Evolutionary conservation across 1,140 invertebrate species (phyloP).

Genomic region (Drosophila erecta): DNA sequence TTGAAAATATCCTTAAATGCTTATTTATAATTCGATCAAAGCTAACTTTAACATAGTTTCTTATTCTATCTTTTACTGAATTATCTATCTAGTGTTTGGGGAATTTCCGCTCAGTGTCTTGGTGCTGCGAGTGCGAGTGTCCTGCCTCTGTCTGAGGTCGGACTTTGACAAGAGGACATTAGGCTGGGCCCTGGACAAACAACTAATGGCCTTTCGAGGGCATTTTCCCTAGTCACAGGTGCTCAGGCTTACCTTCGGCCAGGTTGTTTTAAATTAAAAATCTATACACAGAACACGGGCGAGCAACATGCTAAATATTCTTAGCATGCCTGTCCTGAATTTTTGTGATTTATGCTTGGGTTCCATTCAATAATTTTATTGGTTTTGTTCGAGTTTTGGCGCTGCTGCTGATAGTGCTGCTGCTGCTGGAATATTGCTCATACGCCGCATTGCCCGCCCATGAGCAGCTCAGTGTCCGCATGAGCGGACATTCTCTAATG

Average conservation of each 20-base stretch:
- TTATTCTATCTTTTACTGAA: too few species aligned
- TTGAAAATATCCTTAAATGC: background rate
- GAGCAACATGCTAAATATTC: constrained; percentile 41
- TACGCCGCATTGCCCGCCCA: constrained; percentile 60
- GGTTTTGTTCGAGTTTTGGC: constrained; percentile 51
- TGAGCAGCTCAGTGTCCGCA: constrained; percentile 41
- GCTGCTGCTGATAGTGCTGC: constrained; percentile 22
- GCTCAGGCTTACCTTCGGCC: constrained; percentile 43
- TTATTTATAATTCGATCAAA: too few species aligned
- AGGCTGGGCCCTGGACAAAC: constrained; percentile 71
- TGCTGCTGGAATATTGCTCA: constrained; percentile 57
- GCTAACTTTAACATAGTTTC: too few species aligned
- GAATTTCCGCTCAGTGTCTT: constrained; percentile 3
- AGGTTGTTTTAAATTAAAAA: constrained; percentile 81
- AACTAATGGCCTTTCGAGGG: constrained; percentile 80
- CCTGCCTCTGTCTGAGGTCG: constrained; percentile 25
- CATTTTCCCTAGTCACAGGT: constrained; percentile 66
- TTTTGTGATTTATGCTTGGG: constrained; percentile 46
- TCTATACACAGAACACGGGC: constrained; percentile 50
- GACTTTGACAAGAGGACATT: constrained; percentile 78
- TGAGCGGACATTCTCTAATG: constrained; percentile 62
- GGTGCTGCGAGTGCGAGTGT: constrained; percentile 9
- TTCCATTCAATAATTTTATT: constrained; percentile 56
- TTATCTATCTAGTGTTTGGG: background rate
- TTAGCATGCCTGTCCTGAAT: constrained; percentile 22